These are phyloP conservation scores for Hyppa rectilinea DNA, from an alignment of 2,888 invertebrate species.

Conservation along the genomic window DNA sequence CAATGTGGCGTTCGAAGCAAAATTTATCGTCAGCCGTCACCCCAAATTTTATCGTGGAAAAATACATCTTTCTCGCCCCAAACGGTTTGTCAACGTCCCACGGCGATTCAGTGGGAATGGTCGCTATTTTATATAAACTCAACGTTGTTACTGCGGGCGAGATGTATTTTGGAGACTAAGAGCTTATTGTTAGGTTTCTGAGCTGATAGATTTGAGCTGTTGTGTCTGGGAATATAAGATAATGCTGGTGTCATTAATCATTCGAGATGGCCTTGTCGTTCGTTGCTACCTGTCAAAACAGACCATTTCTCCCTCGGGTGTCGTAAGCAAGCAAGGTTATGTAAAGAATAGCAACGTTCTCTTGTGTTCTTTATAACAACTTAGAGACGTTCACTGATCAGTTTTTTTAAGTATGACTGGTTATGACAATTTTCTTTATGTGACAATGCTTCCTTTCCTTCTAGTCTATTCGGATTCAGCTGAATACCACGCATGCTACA, in stretches of 20 bases:
- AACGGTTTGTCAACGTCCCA: conserved; percentile 86
- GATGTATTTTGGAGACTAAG: conserved; percentile 70
- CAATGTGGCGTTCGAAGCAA: conserved; percentile 63
- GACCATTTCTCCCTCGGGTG: conserved; percentile 4
- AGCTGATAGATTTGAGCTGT: conserved; percentile 4
- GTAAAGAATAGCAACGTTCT: not conserved
- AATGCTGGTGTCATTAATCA: conserved; percentile 17
- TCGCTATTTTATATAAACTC: conserved; percentile 84
- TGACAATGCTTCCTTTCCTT: no score
- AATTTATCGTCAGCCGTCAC: conserved; percentile 74
- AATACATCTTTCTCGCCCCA: conserved; percentile 87
- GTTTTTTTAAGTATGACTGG: no score
- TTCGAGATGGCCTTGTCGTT: not conserved
- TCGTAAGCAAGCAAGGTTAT: not conserved
- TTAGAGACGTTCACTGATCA: not conserved
- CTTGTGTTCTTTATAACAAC: not conserved
- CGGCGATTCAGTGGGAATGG: conserved; percentile 83
- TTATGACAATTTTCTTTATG: no score
- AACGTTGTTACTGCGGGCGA: conserved; percentile 68
- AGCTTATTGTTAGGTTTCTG: conserved; percentile 32
- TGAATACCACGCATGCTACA: no score
- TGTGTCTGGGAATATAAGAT: not conserved
- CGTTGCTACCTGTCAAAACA: conserved; percentile 12
- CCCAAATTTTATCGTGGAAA: conserved; percentile 86
- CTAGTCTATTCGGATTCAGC: no score